phyloP scores from a whole-genome alignment of 2,888 invertebrate species.

The Endotricha flammealis region DNA sequence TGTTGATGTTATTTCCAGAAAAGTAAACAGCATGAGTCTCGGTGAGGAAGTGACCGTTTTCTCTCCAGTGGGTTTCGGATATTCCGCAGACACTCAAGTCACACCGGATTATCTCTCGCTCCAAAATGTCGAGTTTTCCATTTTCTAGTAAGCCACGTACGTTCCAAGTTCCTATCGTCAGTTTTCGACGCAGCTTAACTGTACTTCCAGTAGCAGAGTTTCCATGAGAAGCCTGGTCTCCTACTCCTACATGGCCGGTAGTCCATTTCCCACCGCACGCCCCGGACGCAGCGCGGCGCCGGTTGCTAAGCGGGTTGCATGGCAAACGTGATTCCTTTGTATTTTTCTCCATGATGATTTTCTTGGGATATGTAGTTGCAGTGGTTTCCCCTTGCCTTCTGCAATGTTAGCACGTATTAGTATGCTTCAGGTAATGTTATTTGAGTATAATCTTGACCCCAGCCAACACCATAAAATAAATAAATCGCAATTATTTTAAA shows the following conservation, averaged over 20 bases:
- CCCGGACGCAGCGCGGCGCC: conserved; percentile 19
- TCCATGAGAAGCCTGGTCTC: conserved; percentile 20
- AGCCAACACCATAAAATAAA: too few relatives aligned
- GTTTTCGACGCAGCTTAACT: conserved; percentile 15
- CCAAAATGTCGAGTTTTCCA: conserved; percentile 17
- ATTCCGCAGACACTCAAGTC: conserved; percentile 15
- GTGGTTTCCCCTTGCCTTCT: too few relatives aligned
- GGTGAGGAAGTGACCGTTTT: conserved; percentile 16
- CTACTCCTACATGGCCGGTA: conserved; percentile 12
- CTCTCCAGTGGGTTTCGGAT: conserved; percentile 21
- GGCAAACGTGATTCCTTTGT: too few relatives aligned
- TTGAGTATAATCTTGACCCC: too few relatives aligned
- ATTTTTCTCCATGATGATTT: too few relatives aligned
- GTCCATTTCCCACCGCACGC: conserved; percentile 15
- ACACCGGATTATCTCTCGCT: conserved; percentile 14
- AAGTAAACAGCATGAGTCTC: conserved; percentile 12
- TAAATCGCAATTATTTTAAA: too few relatives aligned
- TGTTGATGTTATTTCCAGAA: conserved; percentile 12
- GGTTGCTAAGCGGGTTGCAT: too few relatives aligned
- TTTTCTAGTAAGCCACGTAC: conserved; percentile 14
- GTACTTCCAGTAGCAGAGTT: conserved; percentile 18
- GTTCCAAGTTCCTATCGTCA: conserved; percentile 21
- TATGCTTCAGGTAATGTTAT: too few relatives aligned
- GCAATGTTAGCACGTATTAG: too few relatives aligned
- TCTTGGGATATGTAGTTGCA: too few relatives aligned